Evolutionary conservation across 2,797 vertebrate species (phyloP).

Genomic region (Halcyon leucocephala): DNA sequence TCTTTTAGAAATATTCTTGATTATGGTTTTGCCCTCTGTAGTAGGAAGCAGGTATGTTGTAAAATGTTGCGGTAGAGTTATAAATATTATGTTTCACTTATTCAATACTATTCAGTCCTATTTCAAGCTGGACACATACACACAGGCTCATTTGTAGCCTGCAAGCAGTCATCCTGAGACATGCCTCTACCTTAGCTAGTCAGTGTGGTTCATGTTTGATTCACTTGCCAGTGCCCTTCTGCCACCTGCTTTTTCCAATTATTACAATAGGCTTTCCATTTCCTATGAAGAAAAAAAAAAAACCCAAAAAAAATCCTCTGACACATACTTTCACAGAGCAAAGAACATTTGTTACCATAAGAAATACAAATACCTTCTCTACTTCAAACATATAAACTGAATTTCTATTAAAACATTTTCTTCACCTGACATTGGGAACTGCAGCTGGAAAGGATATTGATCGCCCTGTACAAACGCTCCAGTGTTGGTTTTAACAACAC

Average conservation of each 20-base stretch:
- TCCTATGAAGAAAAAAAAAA: background rate
- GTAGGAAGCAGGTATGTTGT: background rate
- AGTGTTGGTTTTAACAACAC: background rate
- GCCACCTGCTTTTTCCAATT: background rate
- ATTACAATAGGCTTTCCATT: background rate
- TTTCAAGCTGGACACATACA: background rate
- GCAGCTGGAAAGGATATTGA: background rate
- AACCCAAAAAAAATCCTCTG: background rate
- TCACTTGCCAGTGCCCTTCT: background rate
- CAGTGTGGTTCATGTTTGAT: background rate
- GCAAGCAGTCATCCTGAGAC: background rate
- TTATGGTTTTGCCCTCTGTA: background rate
- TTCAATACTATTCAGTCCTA: background rate
- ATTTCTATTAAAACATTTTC: conserved; percentile 42
- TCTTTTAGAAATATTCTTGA: background rate
- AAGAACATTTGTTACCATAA: background rate
- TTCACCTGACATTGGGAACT: background rate
- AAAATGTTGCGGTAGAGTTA: background rate
- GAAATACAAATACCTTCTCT: background rate
- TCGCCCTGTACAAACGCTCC: background rate
- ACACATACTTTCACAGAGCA: background rate
- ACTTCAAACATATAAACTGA: background rate
- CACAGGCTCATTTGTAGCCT: background rate
- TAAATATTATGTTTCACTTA: background rate
- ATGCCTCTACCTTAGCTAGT: background rate